Percentiles rank a stretch among this genome's conserved stretches.
Conservation (phyloP, 2,888 invertebrate species). For the Colletes collaris region DNA sequence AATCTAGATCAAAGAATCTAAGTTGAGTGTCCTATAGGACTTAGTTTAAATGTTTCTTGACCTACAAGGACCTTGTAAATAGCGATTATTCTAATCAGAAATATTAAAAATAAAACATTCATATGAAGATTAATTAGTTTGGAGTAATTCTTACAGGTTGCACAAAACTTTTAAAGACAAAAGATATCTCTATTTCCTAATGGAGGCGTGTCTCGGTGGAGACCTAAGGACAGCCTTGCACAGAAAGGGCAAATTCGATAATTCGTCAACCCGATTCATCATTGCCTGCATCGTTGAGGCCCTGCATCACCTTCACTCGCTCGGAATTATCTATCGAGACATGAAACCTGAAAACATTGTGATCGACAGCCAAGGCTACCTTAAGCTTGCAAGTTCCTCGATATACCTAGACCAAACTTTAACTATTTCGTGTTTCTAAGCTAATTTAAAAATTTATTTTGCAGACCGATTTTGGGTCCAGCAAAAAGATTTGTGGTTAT, state of each 20-base stretch:
- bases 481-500: conserved; percentile 90
- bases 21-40: too few relatives aligned
- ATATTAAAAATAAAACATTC: too few relatives aligned
- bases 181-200: conserved; percentile 95
- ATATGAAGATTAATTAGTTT: neutral
- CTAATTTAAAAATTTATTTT: neutral
- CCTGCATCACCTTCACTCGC: conserved; percentile 92
- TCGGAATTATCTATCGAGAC: conserved; percentile 93
- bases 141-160: conserved; percentile 85
- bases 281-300: conserved; percentile 96
- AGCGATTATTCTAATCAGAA: too few relatives aligned
- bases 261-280: conserved; percentile 92
- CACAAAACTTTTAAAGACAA: conserved; percentile 94
- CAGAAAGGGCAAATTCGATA: conserved; percentile 91
- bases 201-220: conserved; percentile 97
- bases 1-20: too few relatives aligned
- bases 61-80: too few relatives aligned
- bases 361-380: conserved; percentile 91
- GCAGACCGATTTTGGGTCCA: conserved; percentile 96
- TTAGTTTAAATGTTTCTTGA: too few relatives aligned
- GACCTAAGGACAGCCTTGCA: conserved; percentile 96
- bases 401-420: neutral
- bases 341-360: conserved; percentile 97
- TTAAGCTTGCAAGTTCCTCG: conserved; percentile 89
- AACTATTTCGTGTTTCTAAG: neutral